A percentile compares a stretch with the other conserved stretches of the same genome.
These are phyloP conservation scores for Seriola rivoliana DNA, from an alignment of 2,113 vertebrate species.

Conservation along the genomic window DNA sequence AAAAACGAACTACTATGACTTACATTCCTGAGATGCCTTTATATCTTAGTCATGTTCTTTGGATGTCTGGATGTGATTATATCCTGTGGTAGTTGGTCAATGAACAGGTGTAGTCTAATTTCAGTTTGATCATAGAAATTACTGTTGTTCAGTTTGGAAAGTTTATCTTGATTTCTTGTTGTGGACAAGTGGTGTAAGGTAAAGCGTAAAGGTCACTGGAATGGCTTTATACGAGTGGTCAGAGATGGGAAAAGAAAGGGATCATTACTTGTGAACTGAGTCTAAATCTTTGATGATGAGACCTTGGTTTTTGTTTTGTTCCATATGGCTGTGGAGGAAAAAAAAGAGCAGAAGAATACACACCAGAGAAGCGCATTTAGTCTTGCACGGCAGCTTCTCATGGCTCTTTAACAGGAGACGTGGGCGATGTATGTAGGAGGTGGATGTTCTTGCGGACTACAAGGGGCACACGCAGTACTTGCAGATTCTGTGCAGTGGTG, in stretches of 20 bases:
- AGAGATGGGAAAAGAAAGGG: not conserved
- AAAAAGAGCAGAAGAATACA: conserved; percentile 21
- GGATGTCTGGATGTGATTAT: not conserved
- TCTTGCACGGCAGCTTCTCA: conserved; percentile 63
- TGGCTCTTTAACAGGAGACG: conserved; percentile 68
- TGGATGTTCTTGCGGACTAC: conserved; percentile 79
- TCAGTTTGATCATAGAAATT: not conserved
- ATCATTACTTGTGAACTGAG: conserved; percentile 4
- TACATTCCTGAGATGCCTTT: conserved; percentile 26
- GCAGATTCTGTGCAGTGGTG: conserved; percentile 67
- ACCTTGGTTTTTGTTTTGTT: conserved; percentile 35
- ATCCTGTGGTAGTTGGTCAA: not conserved
- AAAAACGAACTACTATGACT: conserved; percentile 16
- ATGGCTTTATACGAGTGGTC: not conserved
- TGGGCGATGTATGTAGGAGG: conserved; percentile 75
- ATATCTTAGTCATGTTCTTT: not conserved
- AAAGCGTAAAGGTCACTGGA: not conserved
- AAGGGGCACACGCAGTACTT: conserved; percentile 75
- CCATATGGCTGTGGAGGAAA: not conserved
- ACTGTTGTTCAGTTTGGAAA: not conserved
- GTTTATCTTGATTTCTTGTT: conserved; percentile 3
- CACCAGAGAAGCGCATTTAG: conserved; percentile 51
- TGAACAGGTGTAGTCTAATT: not conserved
- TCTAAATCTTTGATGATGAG: conserved; percentile 18
- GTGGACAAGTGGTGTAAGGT: not conserved